phyloP scores from a whole-genome alignment of 2,797 vertebrate species.

The Mus spretus region DNA sequence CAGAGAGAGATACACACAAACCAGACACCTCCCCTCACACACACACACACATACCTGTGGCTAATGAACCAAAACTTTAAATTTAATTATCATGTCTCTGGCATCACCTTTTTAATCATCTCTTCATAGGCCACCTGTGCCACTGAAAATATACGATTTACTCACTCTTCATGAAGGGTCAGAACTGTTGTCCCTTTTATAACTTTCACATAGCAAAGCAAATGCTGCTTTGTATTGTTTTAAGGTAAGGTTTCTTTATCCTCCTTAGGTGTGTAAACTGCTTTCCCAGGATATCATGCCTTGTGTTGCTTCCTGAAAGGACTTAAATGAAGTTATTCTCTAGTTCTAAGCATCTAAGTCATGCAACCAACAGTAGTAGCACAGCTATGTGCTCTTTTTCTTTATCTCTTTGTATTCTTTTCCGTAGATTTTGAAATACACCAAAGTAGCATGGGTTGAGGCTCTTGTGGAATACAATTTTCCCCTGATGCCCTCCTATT shows the following conservation, averaged over 20 bases:
- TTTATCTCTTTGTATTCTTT: not conserved
- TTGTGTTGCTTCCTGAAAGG: not conserved
- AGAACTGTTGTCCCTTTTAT: not conserved
- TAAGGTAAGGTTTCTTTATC: not conserved
- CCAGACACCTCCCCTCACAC: not conserved
- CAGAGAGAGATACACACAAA: not conserved
- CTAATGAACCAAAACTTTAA: not conserved
- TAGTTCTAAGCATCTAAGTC: not conserved
- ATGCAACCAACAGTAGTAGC: not conserved
- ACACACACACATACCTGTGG: not conserved
- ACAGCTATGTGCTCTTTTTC: not conserved
- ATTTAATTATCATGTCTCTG: not conserved
- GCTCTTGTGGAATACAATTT: not conserved
- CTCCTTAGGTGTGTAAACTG: not conserved
- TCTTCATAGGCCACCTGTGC: not conserved
- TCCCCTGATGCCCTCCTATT: not conserved
- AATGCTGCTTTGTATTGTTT: not conserved
- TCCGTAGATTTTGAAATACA: not conserved
- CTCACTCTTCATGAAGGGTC: not conserved
- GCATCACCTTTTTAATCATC: not conserved
- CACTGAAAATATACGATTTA: not conserved
- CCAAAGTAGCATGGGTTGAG: not conserved
- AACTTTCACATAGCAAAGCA: not conserved
- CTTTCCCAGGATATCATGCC: not conserved
- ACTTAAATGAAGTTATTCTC: not conserved